Base-by-base conservation (phyloP, 1,140 invertebrate genomes). In the Goniozus legneri region DNA sequence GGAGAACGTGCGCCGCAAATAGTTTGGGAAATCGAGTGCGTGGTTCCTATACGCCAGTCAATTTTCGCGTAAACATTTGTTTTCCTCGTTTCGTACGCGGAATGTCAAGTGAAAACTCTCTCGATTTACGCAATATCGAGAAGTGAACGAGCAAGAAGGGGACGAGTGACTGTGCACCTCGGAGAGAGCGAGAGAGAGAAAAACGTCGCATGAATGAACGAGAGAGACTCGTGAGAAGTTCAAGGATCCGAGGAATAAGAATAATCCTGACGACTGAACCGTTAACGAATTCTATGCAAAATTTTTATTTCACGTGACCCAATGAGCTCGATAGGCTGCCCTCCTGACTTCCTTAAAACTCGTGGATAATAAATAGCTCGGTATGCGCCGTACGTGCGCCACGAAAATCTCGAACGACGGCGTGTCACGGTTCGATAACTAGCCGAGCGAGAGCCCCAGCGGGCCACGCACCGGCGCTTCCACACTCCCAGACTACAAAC, bases 291-390 rank as follows among this genome's bases (percentile, higher is more conserved):
- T 60, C 51, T 50, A 43, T 31, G 52, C 27, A 21, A 42, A 52
- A 50, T 60, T 57, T 69, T 60, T 51, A 61, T 62, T 50, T 58
- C 58, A 58, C 56, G 37, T 68, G 67, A 71, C 68, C 68, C 58
- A 64, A 60, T 72, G 67, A 45, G 54, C 68, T 54, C 60, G 60
- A 69, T 70, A 65, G 45, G n/a, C 14, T 53, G 66, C 52, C 66
- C 65, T 61, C 54, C 54, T 65, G 40, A 60, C 66, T 67, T 54
- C 61, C 52, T 66, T 34, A 24, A 41, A 47, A 54, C 43, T 58
- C n/a, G n/a, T n/a, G n/a, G n/a, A n/a, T n/a, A n/a, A n/a, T n/a
- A n/a, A n/a, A n/a, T n/a, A n/a, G n/a, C n/a, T n/a, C 50, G 57
- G 50, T 43, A 65, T 64, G 61, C 54, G 49, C 35, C 40, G 36